phyloP scores from a whole-genome alignment of 2,113 vertebrate species.

The Thamnaconus septentrionalis region DNA sequence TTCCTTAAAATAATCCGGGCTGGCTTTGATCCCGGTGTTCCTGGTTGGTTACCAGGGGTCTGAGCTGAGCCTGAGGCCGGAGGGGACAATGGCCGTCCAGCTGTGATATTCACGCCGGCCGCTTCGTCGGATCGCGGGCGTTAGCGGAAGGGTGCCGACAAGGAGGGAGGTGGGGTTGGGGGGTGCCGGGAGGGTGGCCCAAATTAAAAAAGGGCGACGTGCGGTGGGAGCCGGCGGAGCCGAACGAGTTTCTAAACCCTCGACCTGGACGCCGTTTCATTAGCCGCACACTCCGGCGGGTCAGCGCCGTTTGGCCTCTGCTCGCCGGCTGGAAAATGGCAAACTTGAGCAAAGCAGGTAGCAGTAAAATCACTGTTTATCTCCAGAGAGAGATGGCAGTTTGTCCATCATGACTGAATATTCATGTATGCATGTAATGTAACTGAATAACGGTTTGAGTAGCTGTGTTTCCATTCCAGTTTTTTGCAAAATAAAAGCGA shows the following conservation, averaged over 20 bases:
- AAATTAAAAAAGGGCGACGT: conserved; percentile 61
- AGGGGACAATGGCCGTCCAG: conserved; percentile 74
- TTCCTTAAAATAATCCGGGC: conserved; percentile 70
- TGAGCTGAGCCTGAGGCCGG: conserved; percentile 48
- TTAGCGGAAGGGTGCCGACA: conserved; percentile 44
- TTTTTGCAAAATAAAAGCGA: too few species aligned
- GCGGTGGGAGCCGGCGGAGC: conserved; percentile 52
- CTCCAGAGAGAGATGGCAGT: background rate
- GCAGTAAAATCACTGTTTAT: background rate
- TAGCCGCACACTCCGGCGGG: conserved; percentile 10
- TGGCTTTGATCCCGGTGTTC: conserved; percentile 81
- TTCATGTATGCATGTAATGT: too few species aligned
- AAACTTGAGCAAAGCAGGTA: background rate
- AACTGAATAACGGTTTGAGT: too few species aligned
- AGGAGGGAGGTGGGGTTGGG: background rate
- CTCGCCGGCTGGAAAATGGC: conserved; percentile 4
- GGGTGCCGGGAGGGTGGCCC: conserved; percentile 43
- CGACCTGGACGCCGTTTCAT: conserved; percentile 40
- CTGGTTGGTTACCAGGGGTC: conserved; percentile 58
- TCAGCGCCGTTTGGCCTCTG: conserved; percentile 33
- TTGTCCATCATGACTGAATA: too few species aligned
- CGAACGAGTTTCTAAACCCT: conserved; percentile 47
- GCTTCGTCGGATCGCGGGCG: conserved; percentile 55
- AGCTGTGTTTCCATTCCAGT: too few species aligned
- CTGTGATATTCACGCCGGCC: conserved; percentile 73